Conservation (phyloP, 1,140 invertebrate genomes). For the Ips typographus region DNA sequence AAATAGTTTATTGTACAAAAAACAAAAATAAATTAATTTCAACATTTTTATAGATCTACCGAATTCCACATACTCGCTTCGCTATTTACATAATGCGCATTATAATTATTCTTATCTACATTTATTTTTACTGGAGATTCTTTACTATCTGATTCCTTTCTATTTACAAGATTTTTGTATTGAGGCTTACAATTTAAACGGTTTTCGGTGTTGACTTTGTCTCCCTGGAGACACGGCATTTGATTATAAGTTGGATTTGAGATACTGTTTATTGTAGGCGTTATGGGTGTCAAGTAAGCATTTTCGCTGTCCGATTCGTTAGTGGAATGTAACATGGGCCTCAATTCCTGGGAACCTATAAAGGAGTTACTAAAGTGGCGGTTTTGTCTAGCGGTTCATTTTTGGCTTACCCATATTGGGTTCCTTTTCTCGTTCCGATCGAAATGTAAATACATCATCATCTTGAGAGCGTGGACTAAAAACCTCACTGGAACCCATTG, state of each 20-base stretch:
- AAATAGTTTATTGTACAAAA: too few relatives aligned
- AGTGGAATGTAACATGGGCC: conserved; percentile 59
- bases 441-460: conserved; percentile 21
- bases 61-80: conserved; percentile 26
- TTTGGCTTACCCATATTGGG: conserved; percentile 1
- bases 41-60: conserved; percentile 16
- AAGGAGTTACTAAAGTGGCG: neutral
- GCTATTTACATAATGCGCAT: conserved; percentile 25
- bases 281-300: conserved; percentile 44
- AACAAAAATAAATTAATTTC: too few relatives aligned
- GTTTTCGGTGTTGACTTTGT: neutral
- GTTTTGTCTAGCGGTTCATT: neutral
- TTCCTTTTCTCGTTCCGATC: neutral
- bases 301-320: conserved; percentile 53
- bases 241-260: conserved; percentile 48
- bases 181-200: conserved; percentile 62
- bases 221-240: conserved; percentile 19
- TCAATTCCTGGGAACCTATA: conserved; percentile 53
- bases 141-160: conserved; percentile 1
- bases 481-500: conserved; percentile 52
- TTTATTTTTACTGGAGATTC: conserved; percentile 12
- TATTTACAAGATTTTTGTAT: conserved; percentile 52
- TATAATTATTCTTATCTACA: neutral
- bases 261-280: conserved; percentile 39
- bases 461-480: conserved; percentile 51